Evolutionary conservation across 2,888 invertebrate species (phyloP).

Genomic region (Meiosimyza decipiens): DNA sequence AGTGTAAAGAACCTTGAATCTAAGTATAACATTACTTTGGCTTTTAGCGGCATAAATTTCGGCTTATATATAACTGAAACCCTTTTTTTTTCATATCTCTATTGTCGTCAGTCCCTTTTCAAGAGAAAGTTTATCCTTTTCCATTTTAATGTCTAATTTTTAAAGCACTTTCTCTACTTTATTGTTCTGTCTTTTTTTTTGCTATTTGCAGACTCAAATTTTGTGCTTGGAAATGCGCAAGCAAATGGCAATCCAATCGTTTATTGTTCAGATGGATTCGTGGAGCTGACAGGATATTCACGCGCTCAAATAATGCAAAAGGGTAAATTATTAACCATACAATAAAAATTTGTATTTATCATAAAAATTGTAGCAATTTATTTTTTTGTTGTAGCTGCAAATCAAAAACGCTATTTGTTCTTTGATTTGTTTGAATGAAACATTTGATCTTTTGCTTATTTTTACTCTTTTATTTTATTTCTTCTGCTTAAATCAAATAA

Average conservation of each 20-base stretch:
- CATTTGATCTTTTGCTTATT: too few species aligned
- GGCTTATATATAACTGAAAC: too few species aligned
- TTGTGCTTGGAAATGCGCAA: constrained; percentile 95
- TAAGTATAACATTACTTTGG: too few species aligned
- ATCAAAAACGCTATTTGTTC: not conserved
- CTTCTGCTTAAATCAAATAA: not conserved
- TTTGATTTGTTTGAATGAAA: too few species aligned
- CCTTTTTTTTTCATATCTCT: not conserved
- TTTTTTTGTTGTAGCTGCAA: not conserved
- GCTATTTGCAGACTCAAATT: constrained; percentile 87
- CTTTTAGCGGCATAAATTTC: too few species aligned
- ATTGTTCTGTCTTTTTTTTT: constrained; percentile 11
- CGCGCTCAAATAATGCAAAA: constrained; percentile 97
- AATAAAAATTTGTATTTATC: not conserved
- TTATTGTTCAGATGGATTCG: constrained; percentile 96
- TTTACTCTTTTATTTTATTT: not conserved
- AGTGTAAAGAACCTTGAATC: too few species aligned
- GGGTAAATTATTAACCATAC: constrained; percentile 63
- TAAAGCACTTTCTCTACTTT: not conserved
- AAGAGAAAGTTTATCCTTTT: not conserved
- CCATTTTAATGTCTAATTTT: not conserved
- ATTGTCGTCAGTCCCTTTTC: not conserved
- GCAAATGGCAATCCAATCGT: constrained; percentile 91
- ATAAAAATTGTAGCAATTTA: not conserved
- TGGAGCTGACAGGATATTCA: constrained; percentile 93